Evolutionary conservation across 2,888 invertebrate species (phyloP), one percentile per base, ranked within the genome.

Genomic region (Minunthozetes semirufus): DNA sequence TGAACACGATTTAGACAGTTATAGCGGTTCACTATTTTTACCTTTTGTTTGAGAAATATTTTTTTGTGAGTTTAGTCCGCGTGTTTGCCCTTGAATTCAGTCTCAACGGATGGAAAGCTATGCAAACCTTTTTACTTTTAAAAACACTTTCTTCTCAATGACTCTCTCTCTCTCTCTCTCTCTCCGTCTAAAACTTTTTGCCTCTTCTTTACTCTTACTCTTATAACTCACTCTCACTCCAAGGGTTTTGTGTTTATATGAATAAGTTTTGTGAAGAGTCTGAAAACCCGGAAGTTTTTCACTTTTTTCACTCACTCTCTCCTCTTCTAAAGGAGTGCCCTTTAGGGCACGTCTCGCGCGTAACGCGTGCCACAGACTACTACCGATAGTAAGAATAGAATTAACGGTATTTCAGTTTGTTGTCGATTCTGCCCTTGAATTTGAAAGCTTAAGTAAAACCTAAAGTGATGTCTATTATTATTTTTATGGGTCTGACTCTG

Each of bases 231-330:
- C 33, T 61, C 33, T 63, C 63, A 63, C 63, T 63, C 63, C 9
- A 38, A 56, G 25, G 22, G 29, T 61, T 33, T 29, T 61, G 33
- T 33, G 33, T 61, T 17, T 61, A 15, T 68, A 42, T 68, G 42
- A 68, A 68, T 68, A 68, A 22, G 38, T 68, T 68, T 68, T 68
- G 4, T 42, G 42, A 42, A 42, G 42, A 68, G 33, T 17, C 22
- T 46, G 61, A 61, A 68, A 68, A 68, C 68, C 68, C 68, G 68
- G 68, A 68, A 68, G 68, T 68, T 68, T 68, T 68, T 68, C 68
- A 61, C 15, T 27, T 59, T 25, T 59, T 13, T 13, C 4, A n/a
- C 61, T 17, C 29, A 22, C 68, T 42, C 68, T 68, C 68, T 68
- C 68, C 68, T 68, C 68, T 68, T n/a, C 38, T 5, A 68, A 68